Evolutionary conservation across 2,113 vertebrate species (phyloP).

Genomic region (Gadus chalcogrammus): DNA sequence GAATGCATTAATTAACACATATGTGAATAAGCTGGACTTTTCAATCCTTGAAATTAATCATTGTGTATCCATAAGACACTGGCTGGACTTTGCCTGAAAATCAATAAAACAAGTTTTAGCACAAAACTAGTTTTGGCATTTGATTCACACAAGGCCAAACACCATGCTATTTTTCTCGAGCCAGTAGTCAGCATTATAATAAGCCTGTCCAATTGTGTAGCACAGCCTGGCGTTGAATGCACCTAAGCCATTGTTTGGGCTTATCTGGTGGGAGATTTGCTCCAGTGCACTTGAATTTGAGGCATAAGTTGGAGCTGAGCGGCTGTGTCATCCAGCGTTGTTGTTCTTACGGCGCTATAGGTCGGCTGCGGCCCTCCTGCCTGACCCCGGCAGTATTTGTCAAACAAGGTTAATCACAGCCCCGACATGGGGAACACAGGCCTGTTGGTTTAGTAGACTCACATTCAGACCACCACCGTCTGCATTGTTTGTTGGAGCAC

Average conservation of each 20-base stretch:
- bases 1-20: too few relatives aligned
- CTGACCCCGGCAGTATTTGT: constrained; percentile 62
- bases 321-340: constrained; percentile 57
- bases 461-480: constrained; percentile 14
- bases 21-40: too few relatives aligned
- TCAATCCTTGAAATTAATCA: too few relatives aligned
- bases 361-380: constrained; percentile 50
- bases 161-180: not conserved
- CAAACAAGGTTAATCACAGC: constrained; percentile 65
- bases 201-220: not conserved
- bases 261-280: constrained; percentile 57
- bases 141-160: not conserved
- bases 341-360: constrained; percentile 57
- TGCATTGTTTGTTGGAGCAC: not conserved
- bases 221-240: constrained; percentile 22
- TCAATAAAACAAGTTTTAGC: too few relatives aligned
- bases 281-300: constrained; percentile 62
- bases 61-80: too few relatives aligned
- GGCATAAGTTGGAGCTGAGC: constrained; percentile 56
- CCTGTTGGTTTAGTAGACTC: constrained; percentile 52
- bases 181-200: not conserved
- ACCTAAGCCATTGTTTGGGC: constrained; percentile 48
- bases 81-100: too few relatives aligned
- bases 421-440: constrained; percentile 26
- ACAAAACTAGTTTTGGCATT: too few relatives aligned